Evolutionary conservation across 2,797 vertebrate genomes (phyloP).

Genomic region (Tiaroga cobitis): DNA sequence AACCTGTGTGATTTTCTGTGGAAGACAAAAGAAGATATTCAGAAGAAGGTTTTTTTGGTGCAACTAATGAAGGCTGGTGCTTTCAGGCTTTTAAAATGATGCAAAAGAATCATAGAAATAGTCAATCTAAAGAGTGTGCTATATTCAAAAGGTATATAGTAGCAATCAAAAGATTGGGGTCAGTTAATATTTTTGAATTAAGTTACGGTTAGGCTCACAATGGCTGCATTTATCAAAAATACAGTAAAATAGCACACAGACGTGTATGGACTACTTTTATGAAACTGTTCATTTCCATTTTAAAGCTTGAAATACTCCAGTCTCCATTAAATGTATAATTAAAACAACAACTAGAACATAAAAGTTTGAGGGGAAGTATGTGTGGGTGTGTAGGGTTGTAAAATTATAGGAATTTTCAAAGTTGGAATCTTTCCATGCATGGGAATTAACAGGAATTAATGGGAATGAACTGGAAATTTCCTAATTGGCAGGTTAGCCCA

Average conservation of each 20-base stretch:
- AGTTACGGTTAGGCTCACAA: neutral
- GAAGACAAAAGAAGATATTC: neutral
- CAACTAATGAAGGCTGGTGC: neutral
- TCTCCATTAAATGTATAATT: neutral
- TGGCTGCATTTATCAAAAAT: neutral
- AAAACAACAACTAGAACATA: neutral
- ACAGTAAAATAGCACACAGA: neutral
- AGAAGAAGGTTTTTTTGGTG: neutral
- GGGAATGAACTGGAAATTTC: too few species aligned
- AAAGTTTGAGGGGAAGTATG: neutral
- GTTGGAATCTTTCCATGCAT: too few species aligned
- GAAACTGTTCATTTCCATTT: neutral
- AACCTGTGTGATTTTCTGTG: neutral
- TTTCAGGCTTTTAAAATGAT: neutral
- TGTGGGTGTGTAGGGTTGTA: too few species aligned
- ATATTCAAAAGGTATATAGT: neutral
- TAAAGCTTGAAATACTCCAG: neutral
- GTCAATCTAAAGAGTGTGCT: neutral
- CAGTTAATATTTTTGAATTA: neutral
- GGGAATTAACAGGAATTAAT: too few species aligned
- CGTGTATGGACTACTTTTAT: neutral
- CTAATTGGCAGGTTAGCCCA: too few species aligned
- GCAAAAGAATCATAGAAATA: neutral
- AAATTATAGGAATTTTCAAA: too few species aligned
- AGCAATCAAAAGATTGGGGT: neutral